Evolutionary conservation across 2,113 vertebrate species (phyloP), one percentile per base, ranked within the genome.

Genomic region (Coracopsis vasa): DNA sequence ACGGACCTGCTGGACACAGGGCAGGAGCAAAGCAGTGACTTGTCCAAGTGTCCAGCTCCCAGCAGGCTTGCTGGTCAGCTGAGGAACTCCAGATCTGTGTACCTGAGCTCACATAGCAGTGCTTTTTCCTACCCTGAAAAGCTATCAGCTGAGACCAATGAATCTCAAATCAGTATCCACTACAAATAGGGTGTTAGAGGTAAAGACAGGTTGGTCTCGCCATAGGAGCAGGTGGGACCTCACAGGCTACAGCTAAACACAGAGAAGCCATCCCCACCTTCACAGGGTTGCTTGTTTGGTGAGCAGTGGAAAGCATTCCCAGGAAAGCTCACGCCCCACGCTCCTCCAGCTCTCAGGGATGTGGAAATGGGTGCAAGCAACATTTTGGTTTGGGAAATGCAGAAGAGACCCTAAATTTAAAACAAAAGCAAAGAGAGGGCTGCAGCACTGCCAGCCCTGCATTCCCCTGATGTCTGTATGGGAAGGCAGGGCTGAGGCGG

Each of bases 401-500:
- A 39, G 64, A 39, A 10, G 7, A 29, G 16, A n/a, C 27, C 31
- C 44, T 31, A 28, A 31, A 71, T 45, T 27, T 15, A 33, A 37
- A 42, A 17, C 9, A 16, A 47, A 44, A 44, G 37, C 41, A 31
- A 21, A 33, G 51, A 27, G 37, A 27, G 41, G 11, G 53, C 21
- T 0, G 20, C 44, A 3, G 28, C 27, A 47, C 39, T 4, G 3
- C 64, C 54, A 3, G 2, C 13, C 23, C 80, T 11, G 45, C 44
- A 9, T 7, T 6, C 14, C n/a, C 29, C n/a, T 17, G 2, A 77
- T 0, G 12, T 1, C 61, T 5, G 0, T 8, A 3, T 0, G 67
- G 73, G 31, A 21, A 5, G 31, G 16, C 10, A 21, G 58, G 41
- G 58, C 42, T 37, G 33, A 41, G 50, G 48, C 2, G 5, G 64